These are phyloP conservation scores for Encarsia formosa DNA, from an alignment of 2,888 invertebrate species.

Conservation along the genomic window DNA sequence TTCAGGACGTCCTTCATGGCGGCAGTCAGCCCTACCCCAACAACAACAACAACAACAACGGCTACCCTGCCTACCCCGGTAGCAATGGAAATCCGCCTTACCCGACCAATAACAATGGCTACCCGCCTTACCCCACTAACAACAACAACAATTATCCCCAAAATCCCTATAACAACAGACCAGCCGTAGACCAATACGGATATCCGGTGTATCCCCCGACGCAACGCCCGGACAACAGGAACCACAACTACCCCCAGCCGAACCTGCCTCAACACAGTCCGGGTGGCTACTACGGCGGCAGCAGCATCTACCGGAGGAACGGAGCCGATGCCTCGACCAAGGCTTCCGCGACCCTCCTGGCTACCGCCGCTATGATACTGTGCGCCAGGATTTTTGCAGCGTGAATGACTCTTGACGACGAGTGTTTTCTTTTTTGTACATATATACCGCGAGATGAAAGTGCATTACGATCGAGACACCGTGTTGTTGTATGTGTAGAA, in stretches of 20 bases:
- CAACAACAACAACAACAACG: constrained; percentile 32
- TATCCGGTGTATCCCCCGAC: constrained; percentile 31
- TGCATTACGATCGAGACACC: too few species aligned
- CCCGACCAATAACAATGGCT: constrained; percentile 9
- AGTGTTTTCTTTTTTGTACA: too few species aligned
- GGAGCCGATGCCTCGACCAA: background rate
- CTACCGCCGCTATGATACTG: background rate
- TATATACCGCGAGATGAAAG: background rate
- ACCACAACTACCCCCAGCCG: constrained; percentile 24
- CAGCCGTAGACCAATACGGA: constrained; percentile 24
- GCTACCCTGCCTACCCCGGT: constrained; percentile 41
- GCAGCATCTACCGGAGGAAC: constrained; percentile 6
- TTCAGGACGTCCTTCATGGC: constrained; percentile 28
- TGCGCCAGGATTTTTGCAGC: background rate
- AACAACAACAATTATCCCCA: constrained; percentile 33
- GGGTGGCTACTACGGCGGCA: constrained; percentile 8
- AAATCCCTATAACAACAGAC: constrained; percentile 29
- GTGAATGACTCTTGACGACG: too few species aligned
- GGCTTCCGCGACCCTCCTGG: background rate
- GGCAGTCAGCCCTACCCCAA: constrained; percentile 35
- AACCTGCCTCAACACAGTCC: constrained; percentile 18
- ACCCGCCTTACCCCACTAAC: constrained; percentile 29
- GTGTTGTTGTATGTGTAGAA: too few species aligned
- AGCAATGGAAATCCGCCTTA: constrained; percentile 33
- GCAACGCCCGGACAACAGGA: constrained; percentile 25